These are phyloP conservation scores for Zelostemma sp. DNA, from an alignment of 1,140 invertebrate genomes.

Conservation along the genomic window DNA sequence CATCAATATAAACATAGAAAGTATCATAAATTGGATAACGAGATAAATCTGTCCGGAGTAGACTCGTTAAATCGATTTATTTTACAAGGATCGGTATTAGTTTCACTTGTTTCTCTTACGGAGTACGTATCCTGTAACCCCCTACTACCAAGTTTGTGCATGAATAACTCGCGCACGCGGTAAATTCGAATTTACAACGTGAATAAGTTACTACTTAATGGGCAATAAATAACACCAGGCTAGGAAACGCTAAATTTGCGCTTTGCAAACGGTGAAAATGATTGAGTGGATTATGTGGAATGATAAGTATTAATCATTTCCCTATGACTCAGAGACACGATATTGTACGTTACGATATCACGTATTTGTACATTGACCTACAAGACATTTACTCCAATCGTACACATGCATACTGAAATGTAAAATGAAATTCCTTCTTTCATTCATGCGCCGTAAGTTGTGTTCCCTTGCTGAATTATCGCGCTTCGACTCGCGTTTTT, in stretches of 20 bases:
- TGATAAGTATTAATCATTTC: conserved; percentile 26
- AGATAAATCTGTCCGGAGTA: conserved; percentile 14
- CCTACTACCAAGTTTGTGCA: conserved; percentile 11
- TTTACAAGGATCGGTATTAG: conserved; percentile 14
- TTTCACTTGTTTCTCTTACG: conserved; percentile 33
- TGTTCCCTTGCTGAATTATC: neutral
- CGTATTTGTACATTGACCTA: conserved; percentile 1
- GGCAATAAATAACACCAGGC: conserved; percentile 16
- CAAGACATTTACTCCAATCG: neutral
- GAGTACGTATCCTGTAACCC: conserved; percentile 8
- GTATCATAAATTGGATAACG: conserved; percentile 15
- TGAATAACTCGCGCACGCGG: conserved; percentile 28
- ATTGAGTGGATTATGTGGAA: conserved; percentile 24
- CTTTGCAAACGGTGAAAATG: conserved; percentile 37
- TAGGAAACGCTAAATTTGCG: conserved; percentile 29
- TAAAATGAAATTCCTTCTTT: neutral
- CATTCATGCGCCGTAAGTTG: neutral
- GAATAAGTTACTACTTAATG: conserved; percentile 32
- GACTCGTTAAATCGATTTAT: conserved; percentile 20
- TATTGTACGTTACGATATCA: conserved; percentile 4
- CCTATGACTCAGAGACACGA: conserved; percentile 17
- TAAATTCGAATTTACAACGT: conserved; percentile 36
- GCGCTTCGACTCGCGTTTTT: neutral
- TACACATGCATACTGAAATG: neutral
- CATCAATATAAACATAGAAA: conserved; percentile 7